Evolutionary conservation across 2,797 vertebrate species (phyloP).

Genomic region (Melanotaenia trifasciata): DNA sequence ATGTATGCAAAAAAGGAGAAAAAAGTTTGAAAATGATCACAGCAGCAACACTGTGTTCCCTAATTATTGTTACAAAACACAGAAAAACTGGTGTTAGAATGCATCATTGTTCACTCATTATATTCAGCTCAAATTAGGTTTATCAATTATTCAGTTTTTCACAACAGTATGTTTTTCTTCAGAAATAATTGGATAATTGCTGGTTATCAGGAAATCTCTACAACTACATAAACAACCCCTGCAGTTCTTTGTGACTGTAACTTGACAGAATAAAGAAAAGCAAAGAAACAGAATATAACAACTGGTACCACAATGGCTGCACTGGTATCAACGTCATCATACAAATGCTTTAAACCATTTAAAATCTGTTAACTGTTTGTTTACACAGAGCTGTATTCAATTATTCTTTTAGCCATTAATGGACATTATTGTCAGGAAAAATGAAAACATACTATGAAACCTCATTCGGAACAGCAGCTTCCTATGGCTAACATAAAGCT

Average conservation of each 20-base stretch:
- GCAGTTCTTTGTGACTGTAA: neutral
- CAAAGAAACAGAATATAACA: neutral
- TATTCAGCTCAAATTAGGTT: neutral
- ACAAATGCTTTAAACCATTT: neutral
- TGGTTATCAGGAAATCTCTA: neutral
- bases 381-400: neutral
- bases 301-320: neutral
- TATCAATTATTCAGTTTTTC: neutral
- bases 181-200: neutral
- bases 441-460: no score
- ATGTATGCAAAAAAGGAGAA: neutral
- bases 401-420: neutral
- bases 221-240: neutral
- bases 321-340: neutral
- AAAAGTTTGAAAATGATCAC: neutral
- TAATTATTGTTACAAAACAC: neutral
- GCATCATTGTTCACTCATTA: neutral
- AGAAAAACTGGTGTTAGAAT: neutral
- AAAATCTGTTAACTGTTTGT: neutral
- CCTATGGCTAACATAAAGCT: conserved; percentile 57
- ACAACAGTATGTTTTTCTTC: neutral
- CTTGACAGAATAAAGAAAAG: neutral
- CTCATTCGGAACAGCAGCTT: conserved; percentile 31
- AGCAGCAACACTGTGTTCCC: neutral
- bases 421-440: no score